A percentile compares a stretch with the other conserved stretches of the same genome.
Conservation (phyloP, 2,113 vertebrate species). For the Ictalurus punctatus region DNA sequence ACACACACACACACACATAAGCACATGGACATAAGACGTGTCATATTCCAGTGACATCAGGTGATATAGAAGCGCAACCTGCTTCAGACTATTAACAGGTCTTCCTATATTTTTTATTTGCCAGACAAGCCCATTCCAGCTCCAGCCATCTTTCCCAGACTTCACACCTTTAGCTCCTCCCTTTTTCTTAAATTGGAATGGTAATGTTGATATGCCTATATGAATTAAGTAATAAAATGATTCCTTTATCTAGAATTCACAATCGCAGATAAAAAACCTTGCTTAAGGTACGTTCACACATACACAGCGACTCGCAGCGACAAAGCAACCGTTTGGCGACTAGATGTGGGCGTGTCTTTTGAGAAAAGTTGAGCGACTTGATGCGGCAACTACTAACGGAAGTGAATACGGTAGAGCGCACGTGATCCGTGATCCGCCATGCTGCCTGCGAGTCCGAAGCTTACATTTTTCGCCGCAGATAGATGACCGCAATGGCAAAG, state of each 20-base stretch:
- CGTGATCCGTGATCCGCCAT: too few species aligned
- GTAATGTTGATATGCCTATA: not conserved
- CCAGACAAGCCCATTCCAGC: conserved; percentile 21
- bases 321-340: too few species aligned
- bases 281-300: not conserved
- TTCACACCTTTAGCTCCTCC: conserved; percentile 10
- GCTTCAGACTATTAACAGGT: conserved; percentile 30
- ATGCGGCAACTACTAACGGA: too few species aligned
- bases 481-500: too few species aligned
- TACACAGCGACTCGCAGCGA: too few species aligned
- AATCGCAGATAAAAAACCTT: not conserved
- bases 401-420: too few species aligned
- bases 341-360: too few species aligned
- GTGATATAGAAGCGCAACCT: conserved; percentile 14
- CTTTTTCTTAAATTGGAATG: not conserved
- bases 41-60: conserved; percentile 32
- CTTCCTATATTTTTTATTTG: conserved; percentile 37
- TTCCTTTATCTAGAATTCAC: not conserved
- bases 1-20: conserved; percentile 36
- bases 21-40: conserved; percentile 45
- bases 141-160: not conserved
- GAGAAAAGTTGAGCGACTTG: too few species aligned
- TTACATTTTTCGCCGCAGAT: too few species aligned
- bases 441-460: too few species aligned
- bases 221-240: not conserved